A percentile compares a stretch with the other conserved stretches of the same genome.
These are phyloP conservation scores for Bradypus variegatus DNA, from an alignment of 2,797 vertebrate genomes.

Conservation along the genomic window DNA sequence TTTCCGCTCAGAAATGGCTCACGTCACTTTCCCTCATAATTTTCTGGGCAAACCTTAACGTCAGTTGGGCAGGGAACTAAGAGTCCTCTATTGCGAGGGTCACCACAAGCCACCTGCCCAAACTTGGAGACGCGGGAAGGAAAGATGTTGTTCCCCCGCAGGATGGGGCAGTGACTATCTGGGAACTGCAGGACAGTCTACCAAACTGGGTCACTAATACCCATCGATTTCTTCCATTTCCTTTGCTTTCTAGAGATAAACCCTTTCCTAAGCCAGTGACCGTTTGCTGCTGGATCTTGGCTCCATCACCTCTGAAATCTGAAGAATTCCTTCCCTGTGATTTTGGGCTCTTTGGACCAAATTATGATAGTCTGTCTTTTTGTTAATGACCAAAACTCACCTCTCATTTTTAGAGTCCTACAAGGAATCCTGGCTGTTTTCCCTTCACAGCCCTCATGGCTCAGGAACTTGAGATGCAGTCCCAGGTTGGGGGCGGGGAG, in stretches of 20 bases:
- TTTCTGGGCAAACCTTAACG: background rate
- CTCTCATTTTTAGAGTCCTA: background rate
- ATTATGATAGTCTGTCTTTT: background rate
- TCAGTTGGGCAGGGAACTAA: background rate
- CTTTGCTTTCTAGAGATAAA: background rate
- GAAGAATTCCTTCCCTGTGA: background rate
- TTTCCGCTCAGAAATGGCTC: background rate
- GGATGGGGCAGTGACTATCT: accelerated
- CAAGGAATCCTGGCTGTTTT: background rate
- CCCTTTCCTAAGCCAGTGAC: background rate
- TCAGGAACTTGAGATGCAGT: background rate
- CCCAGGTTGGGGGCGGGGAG: too few relatives aligned
- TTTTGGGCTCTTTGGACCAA: background rate
- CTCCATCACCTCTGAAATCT: background rate
- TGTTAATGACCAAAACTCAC: background rate
- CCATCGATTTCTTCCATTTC: background rate
- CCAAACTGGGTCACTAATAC: background rate
- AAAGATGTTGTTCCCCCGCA: background rate
- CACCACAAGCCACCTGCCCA: background rate
- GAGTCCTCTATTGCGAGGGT: too few relatives aligned
- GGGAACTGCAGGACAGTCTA: accelerated
- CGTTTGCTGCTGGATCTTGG: background rate
- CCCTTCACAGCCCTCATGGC: background rate
- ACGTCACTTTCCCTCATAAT: background rate
- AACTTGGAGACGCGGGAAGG: background rate